phyloP scores from a whole-genome alignment of 2,113 vertebrate species.

The Heterotilapia buettikoferi region DNA sequence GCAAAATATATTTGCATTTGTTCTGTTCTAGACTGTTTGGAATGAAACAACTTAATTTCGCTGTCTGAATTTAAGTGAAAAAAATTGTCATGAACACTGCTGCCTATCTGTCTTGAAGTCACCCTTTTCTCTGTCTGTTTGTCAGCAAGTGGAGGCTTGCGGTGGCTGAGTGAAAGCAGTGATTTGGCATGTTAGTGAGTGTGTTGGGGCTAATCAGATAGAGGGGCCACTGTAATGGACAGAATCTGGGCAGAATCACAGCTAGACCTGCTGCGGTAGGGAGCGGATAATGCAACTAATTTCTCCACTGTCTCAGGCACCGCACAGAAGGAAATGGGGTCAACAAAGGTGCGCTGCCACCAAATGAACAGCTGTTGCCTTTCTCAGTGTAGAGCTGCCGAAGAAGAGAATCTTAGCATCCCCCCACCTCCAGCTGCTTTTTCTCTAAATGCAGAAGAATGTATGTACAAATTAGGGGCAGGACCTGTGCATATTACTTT shows the following conservation, averaged over 20 bases:
- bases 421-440: constrained; percentile 23
- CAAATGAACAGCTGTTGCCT: constrained; percentile 90
- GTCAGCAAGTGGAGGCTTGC: constrained; percentile 74
- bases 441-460: constrained; percentile 70
- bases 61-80: neutral
- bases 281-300: constrained; percentile 96
- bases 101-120: neutral
- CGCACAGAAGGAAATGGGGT: constrained; percentile 89
- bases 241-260: constrained; percentile 99
- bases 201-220: constrained; percentile 97
- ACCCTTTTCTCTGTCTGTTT: constrained; percentile 4
- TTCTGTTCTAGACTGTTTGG: neutral
- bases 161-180: constrained; percentile 86
- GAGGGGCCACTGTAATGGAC: constrained; percentile 95
- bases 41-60: constrained; percentile 20
- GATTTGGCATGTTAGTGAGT: constrained; percentile 99
- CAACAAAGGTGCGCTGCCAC: constrained; percentile 85
- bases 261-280: constrained; percentile 82
- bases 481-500: constrained; percentile 71
- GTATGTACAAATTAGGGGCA: constrained; percentile 75
- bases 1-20: neutral
- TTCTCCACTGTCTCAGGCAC: constrained; percentile 86
- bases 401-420: constrained; percentile 41
- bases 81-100: neutral
- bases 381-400: constrained; percentile 73